phyloP scores from a whole-genome alignment of 23 tunicate genomes.

The Phallusia fumigata region DNA sequence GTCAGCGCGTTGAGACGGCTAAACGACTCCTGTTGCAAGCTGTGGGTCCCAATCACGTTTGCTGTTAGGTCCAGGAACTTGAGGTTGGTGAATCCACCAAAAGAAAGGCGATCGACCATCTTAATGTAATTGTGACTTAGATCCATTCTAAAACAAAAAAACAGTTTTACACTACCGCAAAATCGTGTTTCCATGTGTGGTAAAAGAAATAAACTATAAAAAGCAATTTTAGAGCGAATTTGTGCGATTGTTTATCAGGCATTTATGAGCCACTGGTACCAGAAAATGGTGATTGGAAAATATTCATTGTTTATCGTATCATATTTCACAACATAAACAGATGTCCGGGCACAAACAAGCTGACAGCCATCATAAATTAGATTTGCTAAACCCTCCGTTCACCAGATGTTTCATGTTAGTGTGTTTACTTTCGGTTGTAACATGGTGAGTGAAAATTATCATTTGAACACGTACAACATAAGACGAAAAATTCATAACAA shows the following conservation, averaged over 20 bases:
- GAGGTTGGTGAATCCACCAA: conserved; percentile 26
- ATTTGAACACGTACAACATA: not conserved
- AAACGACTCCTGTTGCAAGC: conserved; percentile 29
- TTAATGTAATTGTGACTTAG: conserved; percentile 53
- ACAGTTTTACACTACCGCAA: no score
- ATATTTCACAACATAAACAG: not conserved
- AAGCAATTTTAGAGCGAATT: no score
- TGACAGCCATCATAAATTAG: not conserved
- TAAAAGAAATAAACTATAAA: no score
- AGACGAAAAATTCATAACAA: not conserved
- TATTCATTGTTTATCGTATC: not conserved
- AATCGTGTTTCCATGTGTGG: no score
- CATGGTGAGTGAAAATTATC: not conserved
- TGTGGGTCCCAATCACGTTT: conserved; percentile 15
- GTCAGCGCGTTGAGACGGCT: not conserved
- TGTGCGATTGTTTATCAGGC: not conserved
- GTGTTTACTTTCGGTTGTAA: not conserved
- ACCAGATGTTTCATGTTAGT: not conserved
- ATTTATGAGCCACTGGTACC: no score
- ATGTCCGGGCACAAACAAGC: not conserved
- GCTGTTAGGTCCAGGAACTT: conserved; percentile 48
- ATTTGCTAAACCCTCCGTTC: not conserved
- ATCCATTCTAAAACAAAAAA: conserved; percentile 43
- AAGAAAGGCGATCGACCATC: conserved; percentile 21
- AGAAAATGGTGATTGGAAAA: no score